Evolutionary conservation across 2,113 vertebrate species (phyloP).

Genomic region (Pygoscelis antarcticus): DNA sequence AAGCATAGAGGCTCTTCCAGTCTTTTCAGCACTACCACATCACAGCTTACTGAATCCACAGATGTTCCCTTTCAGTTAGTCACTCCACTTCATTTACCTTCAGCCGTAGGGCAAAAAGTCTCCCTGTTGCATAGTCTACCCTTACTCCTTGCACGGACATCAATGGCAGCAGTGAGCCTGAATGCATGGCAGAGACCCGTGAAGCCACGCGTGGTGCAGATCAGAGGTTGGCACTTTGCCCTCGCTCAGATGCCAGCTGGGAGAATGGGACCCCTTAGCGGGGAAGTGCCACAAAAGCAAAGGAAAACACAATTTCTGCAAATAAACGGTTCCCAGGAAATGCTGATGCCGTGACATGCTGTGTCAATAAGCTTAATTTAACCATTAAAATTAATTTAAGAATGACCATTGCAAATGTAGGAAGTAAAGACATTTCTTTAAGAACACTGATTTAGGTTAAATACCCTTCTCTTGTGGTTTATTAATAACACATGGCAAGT

Average conservation of each 20-base stretch:
- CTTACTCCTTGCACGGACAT: background rate
- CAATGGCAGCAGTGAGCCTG: background rate
- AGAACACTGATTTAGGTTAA: background rate
- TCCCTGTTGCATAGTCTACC: background rate
- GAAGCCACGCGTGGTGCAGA: rapidly evolving
- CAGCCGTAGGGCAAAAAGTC: background rate
- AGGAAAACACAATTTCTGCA: background rate
- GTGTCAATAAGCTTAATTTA: background rate
- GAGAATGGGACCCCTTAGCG: background rate
- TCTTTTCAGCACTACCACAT: background rate
- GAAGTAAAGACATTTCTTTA: background rate
- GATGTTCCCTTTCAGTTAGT: background rate
- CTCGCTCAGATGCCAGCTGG: background rate
- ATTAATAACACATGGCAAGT: background rate
- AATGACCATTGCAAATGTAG: background rate
- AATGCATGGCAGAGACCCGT: background rate
- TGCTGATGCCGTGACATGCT: rapidly evolving
- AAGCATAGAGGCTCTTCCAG: background rate
- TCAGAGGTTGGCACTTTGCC: background rate
- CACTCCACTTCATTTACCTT: background rate
- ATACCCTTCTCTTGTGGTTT: background rate
- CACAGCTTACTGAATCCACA: background rate
- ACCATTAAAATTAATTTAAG: background rate
- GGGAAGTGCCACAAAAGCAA: background rate
- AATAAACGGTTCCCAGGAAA: background rate